These are phyloP conservation scores for Nemapogon koenigi DNA, from an alignment of 2,888 invertebrate species.

Conservation along the genomic window DNA sequence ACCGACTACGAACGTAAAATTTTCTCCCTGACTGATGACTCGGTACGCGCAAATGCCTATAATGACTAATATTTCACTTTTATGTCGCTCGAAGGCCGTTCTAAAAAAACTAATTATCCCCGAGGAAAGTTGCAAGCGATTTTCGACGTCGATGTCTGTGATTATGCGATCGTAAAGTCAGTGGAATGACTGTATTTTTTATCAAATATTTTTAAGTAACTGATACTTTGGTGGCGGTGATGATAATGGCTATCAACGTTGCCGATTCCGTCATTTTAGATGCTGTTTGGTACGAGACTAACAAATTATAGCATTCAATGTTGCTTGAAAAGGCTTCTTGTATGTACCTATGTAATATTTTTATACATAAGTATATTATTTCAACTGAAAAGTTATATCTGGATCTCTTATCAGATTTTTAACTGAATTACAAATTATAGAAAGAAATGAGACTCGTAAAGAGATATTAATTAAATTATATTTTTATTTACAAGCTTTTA, in stretches of 20 bases:
- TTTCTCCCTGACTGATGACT: slow-evolving; percentile 22
- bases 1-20: slow-evolving; percentile 19
- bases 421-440: no score
- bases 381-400: no score
- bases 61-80: slow-evolving; percentile 35
- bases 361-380: no score
- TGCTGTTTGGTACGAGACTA: no score
- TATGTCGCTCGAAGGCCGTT: slow-evolving; percentile 28
- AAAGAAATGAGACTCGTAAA: no score
- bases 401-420: no score
- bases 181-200: slow-evolving; percentile 31
- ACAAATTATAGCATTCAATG: no score
- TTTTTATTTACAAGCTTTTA: no score
- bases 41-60: slow-evolving; percentile 24
- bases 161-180: slow-evolving; percentile 36
- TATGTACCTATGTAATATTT: no score
- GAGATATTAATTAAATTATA: no score
- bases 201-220: slow-evolving; percentile 25
- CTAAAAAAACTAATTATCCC: slow-evolving; percentile 32
- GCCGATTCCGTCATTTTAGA: slow-evolving; percentile 4
- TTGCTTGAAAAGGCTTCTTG: no score
- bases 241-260: slow-evolving; percentile 7
- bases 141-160: slow-evolving; percentile 22
- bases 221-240: slow-evolving; percentile 14
- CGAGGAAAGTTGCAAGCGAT: slow-evolving; percentile 25